Evolutionary conservation across 2,888 invertebrate species (phyloP).

Genomic region (Thecophora atra): DNA sequence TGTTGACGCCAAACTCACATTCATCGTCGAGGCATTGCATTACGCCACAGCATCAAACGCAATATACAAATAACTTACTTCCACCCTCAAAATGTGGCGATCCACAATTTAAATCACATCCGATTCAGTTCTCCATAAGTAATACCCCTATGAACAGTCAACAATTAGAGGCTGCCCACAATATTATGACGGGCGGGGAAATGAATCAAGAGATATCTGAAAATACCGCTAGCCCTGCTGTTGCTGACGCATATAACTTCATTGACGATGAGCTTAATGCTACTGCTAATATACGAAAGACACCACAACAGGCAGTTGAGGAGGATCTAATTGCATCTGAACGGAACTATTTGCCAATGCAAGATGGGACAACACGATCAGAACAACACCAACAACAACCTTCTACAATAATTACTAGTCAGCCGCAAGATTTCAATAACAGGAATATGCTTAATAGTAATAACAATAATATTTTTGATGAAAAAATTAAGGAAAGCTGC

Average conservation of each 20-base stretch:
- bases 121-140: constrained; percentile 32
- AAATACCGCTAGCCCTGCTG: constrained; percentile 26
- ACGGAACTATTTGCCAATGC: constrained; percentile 24
- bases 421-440: constrained; percentile 23
- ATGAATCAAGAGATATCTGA: constrained; percentile 34
- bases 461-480: neutral
- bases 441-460: neutral
- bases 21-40: constrained; percentile 59
- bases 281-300: constrained; percentile 52
- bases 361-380: neutral
- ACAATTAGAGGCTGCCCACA: constrained; percentile 38
- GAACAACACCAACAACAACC: constrained; percentile 29
- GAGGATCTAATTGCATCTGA: constrained; percentile 16
- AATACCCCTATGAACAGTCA: constrained; percentile 30
- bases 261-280: constrained; percentile 76
- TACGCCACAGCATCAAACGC: constrained; percentile 58
- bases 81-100: constrained; percentile 48
- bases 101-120: constrained; percentile 42
- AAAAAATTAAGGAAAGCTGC: neutral
- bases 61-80: constrained; percentile 46
- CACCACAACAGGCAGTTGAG: constrained; percentile 46
- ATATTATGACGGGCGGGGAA: constrained; percentile 28
- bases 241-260: constrained; percentile 84
- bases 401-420: constrained; percentile 10
- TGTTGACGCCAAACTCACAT: constrained; percentile 64